Base-by-base conservation (phyloP, 2,113 vertebrate genomes). In the Halcyon malimbica region DNA sequence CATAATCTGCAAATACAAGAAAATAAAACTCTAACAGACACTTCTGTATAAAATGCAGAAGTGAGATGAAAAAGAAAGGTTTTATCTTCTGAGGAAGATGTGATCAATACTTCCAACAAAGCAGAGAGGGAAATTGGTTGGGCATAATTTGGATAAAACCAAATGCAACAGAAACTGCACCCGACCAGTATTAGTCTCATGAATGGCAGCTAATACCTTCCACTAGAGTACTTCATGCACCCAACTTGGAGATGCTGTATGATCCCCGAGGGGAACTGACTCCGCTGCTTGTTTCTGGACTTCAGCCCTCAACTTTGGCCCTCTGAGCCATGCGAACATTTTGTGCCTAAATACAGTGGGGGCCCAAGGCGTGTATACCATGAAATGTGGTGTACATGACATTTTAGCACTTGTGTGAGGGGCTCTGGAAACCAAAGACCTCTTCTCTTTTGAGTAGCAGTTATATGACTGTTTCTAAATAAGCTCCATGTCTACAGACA, bases 401-500 rank as follows among this genome's bases (percentile, higher is more conserved):
- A 41, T 35, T 21, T 16, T 16, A 81, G 67, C 29, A 33, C 13
- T 17, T 3, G 12, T 19, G 25, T 37, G 53, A 91, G 24, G 51
- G 31, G 62, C 19, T 73, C 39, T 84, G 74, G 44, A 77, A 88
- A 23, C 48, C 50, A 59, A 50, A 87, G 33, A 33, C 5, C 37
- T 56, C 54, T 48, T 56, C 51, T 67, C 20, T 79, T 33, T 44
- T n/a, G 17, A 69, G 35, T 17, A 75, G 81, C 39, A 69, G 41
- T 26, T 42, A 13, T 4, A 25, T 0, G 1, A 26, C 35, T 68
- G n/a, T 28, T 53, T 64, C 42, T 78, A 59, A 54, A 70, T 25
- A 48, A 48, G 8, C n/a, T 94, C 62, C 0, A 0, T 5, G 12
- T 19, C 77, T 67, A 50, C 26, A 51, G 53, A 51, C 2, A 1